phyloP scores from a whole-genome alignment of 2,888 invertebrate species.

The Stenodera caucasica region DNA sequence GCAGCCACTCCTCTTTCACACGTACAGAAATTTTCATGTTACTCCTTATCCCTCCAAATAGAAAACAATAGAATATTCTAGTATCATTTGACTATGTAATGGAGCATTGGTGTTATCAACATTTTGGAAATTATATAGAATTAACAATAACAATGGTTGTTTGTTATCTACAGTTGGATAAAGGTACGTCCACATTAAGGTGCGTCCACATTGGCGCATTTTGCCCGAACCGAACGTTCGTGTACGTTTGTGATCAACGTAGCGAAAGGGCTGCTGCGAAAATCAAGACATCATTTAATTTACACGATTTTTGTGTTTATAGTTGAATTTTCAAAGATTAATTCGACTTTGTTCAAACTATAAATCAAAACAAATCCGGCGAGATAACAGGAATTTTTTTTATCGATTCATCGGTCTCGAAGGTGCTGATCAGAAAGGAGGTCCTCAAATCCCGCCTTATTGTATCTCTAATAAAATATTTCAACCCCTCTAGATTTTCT shows the following conservation, averaged over 20 bases:
- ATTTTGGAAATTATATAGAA: neutral
- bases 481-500: no score
- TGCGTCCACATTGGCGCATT: no score
- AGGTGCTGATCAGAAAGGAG: neutral
- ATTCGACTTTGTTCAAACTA: no score
- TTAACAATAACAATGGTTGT: neutral
- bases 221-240: no score
- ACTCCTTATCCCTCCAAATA: neutral
- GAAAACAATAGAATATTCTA: neutral
- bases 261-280: no score
- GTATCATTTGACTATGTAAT: neutral
- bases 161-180: neutral
- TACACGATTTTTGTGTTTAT: no score
- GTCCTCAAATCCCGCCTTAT: neutral
- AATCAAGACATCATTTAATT: no score
- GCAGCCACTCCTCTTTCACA: constrained; percentile 62
- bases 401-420: neutral
- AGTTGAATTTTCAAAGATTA: no score
- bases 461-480: no score
- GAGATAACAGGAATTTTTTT: neutral
- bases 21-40: constrained; percentile 61
- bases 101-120: neutral
- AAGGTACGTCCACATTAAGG: neutral
- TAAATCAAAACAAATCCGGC: no score
- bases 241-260: no score